phyloP scores from a whole-genome alignment of 1,140 invertebrate species.

The Parasteatoda tepidariorum region DNA sequence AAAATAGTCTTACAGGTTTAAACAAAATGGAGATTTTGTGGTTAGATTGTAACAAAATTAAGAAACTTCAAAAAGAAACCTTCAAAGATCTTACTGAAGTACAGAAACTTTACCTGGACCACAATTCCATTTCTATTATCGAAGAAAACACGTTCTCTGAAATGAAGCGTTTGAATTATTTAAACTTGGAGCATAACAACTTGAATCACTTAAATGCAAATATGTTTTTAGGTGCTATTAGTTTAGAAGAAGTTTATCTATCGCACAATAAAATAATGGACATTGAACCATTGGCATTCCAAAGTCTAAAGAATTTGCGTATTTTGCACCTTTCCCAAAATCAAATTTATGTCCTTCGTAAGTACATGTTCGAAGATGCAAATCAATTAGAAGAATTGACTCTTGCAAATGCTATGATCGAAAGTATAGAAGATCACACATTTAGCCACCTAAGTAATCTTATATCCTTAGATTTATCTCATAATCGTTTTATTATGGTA shows the following conservation, averaged over 20 bases:
- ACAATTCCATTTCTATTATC: slow-evolving; percentile 83
- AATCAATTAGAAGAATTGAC: slow-evolving; percentile 73
- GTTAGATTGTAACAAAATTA: slow-evolving; percentile 84
- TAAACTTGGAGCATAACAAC: slow-evolving; percentile 67
- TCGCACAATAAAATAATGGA: slow-evolving; percentile 71
- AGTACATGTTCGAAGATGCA: slow-evolving; percentile 73
- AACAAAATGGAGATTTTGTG: slow-evolving; percentile 86
- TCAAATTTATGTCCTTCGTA: slow-evolving; percentile 66
- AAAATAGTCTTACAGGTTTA: slow-evolving; percentile 82
- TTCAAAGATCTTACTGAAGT: slow-evolving; percentile 81
- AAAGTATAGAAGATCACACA: slow-evolving; percentile 74
- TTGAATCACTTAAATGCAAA: slow-evolving; percentile 65
- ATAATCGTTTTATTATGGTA: slow-evolving; percentile 75
- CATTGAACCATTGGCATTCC: slow-evolving; percentile 74
- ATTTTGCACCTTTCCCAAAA: slow-evolving; percentile 76
- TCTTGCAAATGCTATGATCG: slow-evolving; percentile 75
- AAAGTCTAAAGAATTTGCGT: slow-evolving; percentile 73
- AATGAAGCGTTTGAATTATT: slow-evolving; percentile 79
- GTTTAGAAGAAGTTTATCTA: slow-evolving; percentile 77
- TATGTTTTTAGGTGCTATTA: slow-evolving; percentile 75
- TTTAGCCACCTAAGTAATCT: slow-evolving; percentile 76
- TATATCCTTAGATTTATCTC: slow-evolving; percentile 77
- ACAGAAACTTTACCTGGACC: slow-evolving; percentile 82
- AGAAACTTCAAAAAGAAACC: slow-evolving; percentile 77
- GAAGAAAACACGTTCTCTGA: slow-evolving; percentile 82